Evolutionary conservation across 2,113 vertebrate genomes (phyloP).

Genomic region (Antigone vipio): DNA sequence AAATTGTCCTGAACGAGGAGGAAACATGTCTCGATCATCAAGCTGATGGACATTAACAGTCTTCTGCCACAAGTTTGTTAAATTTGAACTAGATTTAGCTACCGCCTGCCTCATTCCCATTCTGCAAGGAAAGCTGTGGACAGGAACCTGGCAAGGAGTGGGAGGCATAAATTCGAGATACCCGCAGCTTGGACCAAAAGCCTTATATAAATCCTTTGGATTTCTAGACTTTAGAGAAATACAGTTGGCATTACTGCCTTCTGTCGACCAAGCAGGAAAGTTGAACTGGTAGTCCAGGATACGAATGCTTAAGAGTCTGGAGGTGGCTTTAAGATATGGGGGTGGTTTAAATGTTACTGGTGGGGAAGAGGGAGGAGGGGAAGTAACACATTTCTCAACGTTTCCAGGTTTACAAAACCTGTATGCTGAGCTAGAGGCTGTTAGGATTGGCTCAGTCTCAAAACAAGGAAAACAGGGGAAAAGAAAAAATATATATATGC

Average conservation of each 20-base stretch:
- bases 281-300: neutral
- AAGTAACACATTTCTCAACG: neutral
- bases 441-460: neutral
- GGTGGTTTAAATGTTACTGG: conserved; percentile 5
- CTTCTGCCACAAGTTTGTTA: neutral
- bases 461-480: neutral
- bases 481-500: neutral
- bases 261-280: neutral
- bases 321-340: neutral
- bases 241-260: conserved; percentile 1
- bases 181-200: neutral
- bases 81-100: conserved; percentile 12
- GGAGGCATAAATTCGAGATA: conserved; percentile 3
- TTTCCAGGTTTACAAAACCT: neutral
- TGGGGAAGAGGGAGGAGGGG: neutral
- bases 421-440: neutral
- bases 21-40: neutral
- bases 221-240: neutral
- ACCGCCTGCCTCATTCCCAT: neutral
- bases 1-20: conserved; percentile 9
- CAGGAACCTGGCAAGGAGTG: neutral
- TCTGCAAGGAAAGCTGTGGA: neutral
- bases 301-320: neutral
- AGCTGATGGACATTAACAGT: conserved; percentile 23
- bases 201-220: conserved; percentile 31